A percentile compares a stretch with the other conserved stretches of the same genome.
Conservation (phyloP, 2,888 invertebrate genomes). For the Tenthredo distinguenda region DNA sequence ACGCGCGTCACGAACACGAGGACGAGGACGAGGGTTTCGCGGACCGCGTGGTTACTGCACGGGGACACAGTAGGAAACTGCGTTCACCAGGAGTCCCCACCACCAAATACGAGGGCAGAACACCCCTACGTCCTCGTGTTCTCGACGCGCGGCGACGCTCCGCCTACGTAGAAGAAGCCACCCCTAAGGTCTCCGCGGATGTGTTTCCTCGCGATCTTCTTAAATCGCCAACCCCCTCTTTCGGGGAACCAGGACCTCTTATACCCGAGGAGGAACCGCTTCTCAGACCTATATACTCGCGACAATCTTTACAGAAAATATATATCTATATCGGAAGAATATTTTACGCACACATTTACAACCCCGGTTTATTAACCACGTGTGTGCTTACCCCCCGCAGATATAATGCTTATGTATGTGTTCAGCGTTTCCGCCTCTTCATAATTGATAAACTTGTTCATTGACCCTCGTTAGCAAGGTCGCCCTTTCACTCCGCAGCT, state of each 20-base stretch:
- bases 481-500: neutral
- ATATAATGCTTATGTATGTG: neutral
- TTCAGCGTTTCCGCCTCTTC: constrained; percentile 22
- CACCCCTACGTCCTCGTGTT: constrained; percentile 60
- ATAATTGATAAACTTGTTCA: constrained; percentile 41
- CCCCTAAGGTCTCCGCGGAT: constrained; percentile 58
- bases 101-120: constrained; percentile 66
- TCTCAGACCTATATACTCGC: neutral
- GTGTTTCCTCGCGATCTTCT: constrained; percentile 5
- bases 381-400: neutral
- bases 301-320: neutral
- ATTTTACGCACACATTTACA: neutral
- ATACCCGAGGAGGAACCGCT: neutral
- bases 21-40: constrained; percentile 23
- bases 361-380: neutral
- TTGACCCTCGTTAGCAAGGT: constrained; percentile 39
- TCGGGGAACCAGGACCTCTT: neutral
- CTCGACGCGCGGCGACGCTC: constrained; percentile 75
- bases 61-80: constrained; percentile 74
- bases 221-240: neutral
- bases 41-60: constrained; percentile 67
- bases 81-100: constrained; percentile 69
- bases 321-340: neutral
- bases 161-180: constrained; percentile 70
- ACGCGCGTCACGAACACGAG: constrained; percentile 30